A percentile compares a stretch with the other conserved stretches of the same genome.
These are phyloP conservation scores for Darevskia nairensis DNA, from an alignment of 2,797 vertebrate genomes.

Conservation along the genomic window DNA sequence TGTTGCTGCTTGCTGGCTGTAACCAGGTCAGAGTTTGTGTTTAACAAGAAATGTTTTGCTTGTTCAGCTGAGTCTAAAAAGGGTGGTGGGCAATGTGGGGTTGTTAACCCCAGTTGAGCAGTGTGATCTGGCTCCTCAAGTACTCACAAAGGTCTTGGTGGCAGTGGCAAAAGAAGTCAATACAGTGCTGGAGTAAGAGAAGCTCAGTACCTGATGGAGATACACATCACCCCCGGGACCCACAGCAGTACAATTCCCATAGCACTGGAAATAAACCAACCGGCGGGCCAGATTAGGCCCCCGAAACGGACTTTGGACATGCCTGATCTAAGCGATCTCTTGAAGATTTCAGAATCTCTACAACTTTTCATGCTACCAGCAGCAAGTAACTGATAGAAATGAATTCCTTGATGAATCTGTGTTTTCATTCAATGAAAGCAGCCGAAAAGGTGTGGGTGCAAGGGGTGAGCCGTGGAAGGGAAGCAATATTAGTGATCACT, in stretches of 20 bases:
- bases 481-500: too few species aligned
- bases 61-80: background rate
- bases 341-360: background rate
- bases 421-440: background rate
- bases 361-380: background rate
- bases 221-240: too few species aligned
- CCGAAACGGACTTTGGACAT: too few species aligned
- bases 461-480: background rate
- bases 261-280: too few species aligned
- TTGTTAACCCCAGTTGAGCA: too few species aligned
- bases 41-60: background rate
- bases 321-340: background rate
- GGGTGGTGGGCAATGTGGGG: background rate
- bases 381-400: background rate
- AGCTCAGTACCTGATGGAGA: too few species aligned
- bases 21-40: background rate
- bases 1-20: slow-evolving; percentile 9
- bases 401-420: background rate
- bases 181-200: too few species aligned
- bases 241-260: too few species aligned
- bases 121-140: too few species aligned
- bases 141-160: too few species aligned
- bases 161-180: too few species aligned
- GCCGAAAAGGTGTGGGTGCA: background rate
- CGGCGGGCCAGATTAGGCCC: too few species aligned